A percentile compares a stretch with the other conserved stretches of the same genome.
Conservation (phyloP, 1,140 invertebrate species). For the Dinoponera quadriceps region DNA sequence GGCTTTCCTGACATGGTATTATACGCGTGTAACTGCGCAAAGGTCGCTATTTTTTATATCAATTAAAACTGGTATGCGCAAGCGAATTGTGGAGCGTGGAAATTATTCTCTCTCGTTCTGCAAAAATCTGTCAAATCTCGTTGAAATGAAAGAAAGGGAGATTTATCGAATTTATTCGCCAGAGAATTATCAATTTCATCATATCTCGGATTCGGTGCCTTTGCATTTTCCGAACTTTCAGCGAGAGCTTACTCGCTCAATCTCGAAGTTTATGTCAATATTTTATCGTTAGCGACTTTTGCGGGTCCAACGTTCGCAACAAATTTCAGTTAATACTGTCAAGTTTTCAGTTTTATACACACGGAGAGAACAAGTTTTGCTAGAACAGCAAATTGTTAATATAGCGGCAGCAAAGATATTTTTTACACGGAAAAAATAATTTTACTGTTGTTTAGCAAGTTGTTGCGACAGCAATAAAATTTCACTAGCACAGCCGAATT, state of each 20-base stretch:
- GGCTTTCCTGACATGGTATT: not conserved
- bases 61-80: not conserved
- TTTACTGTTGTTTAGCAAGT: no score
- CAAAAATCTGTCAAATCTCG: not conserved
- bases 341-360: no score
- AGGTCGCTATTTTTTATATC: no score
- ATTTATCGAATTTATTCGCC: not conserved
- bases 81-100: not conserved
- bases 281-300: not conserved
- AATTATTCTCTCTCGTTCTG: not conserved
- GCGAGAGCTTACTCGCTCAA: not conserved
- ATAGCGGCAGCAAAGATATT: no score
- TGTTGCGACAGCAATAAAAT: no score
- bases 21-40: no score
- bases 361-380: no score
- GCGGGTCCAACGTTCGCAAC: not conserved
- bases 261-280: not conserved
- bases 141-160: not conserved
- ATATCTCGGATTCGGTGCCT: not conserved
- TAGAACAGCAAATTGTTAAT: no score
- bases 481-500: no score
- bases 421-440: no score
- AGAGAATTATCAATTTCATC: not conserved
- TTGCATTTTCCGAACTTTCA: not conserved
- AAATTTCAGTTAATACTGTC: no score